These are phyloP conservation scores for Lucilia cuprina DNA, from an alignment of 1,140 invertebrate genomes.

Conservation along the genomic window DNA sequence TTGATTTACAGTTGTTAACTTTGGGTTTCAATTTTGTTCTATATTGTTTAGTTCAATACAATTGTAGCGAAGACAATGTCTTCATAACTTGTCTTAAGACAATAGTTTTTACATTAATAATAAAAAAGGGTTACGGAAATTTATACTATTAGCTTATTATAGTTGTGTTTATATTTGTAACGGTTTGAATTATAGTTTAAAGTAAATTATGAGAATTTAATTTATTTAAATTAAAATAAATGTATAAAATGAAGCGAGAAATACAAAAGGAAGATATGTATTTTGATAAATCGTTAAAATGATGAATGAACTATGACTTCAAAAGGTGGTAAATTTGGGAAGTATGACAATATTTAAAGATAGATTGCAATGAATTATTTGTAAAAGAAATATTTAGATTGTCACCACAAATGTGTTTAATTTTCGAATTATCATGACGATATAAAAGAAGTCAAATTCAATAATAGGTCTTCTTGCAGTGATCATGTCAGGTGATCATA, in stretches of 20 bases:
- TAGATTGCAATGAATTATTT: no score
- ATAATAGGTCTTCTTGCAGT: no score
- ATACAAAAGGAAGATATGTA: no score
- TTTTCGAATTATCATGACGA: no score
- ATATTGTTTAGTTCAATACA: not conserved
- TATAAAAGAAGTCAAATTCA: no score
- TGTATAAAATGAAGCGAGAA: not conserved
- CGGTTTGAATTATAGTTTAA: not conserved
- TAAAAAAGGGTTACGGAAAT: not conserved
- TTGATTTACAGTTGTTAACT: not conserved
- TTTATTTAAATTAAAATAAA: not conserved
- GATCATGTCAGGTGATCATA: no score
- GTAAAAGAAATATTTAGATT: no score
- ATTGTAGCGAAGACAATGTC: not conserved
- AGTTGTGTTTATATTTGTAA: not conserved
- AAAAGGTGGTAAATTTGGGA: no score
- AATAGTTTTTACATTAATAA: not conserved
- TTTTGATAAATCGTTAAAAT: no score
- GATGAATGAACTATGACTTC: no score
- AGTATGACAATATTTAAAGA: no score
- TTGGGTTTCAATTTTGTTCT: not conserved
- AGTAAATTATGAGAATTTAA: not conserved
- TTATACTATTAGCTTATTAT: not conserved
- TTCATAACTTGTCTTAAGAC: not conserved
- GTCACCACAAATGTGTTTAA: no score